Evolutionary conservation across 2,113 vertebrate genomes (phyloP).

Genomic region (Mobula birostris): DNA sequence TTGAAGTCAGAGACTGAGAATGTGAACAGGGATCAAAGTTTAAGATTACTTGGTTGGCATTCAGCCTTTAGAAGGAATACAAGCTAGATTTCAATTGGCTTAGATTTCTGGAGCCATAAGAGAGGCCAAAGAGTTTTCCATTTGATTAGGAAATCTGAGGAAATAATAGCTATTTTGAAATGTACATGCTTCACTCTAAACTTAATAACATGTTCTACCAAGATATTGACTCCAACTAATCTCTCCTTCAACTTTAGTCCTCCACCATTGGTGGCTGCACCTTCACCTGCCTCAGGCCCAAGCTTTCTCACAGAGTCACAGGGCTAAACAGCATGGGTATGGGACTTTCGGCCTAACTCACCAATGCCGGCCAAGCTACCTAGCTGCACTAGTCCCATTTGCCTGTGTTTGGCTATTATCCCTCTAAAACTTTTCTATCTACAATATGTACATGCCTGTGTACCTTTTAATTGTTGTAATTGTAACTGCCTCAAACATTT

Average conservation of each 20-base stretch:
- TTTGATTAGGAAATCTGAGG: too few relatives aligned
- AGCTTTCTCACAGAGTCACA: too few relatives aligned
- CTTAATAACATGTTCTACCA: background rate
- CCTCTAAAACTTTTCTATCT: too few relatives aligned
- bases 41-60: background rate
- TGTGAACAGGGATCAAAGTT: background rate
- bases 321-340: too few relatives aligned
- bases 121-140: background rate
- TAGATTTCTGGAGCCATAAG: background rate
- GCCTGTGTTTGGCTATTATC: too few relatives aligned
- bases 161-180: background rate
- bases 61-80: background rate
- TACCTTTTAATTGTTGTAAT: too few relatives aligned
- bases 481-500: too few relatives aligned
- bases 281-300: background rate
- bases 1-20: background rate
- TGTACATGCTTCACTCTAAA: background rate
- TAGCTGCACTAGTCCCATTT: too few relatives aligned
- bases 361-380: too few relatives aligned
- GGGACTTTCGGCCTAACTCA: too few relatives aligned
- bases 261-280: background rate
- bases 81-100: background rate
- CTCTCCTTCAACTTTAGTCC: background rate
- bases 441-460: too few relatives aligned
- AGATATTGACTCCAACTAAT: too few relatives aligned